A percentile compares a stretch with the other conserved stretches of the same genome.
These are phyloP conservation scores for Crioceris asparagi DNA, from an alignment of 2,888 invertebrate species.

Conservation along the genomic window DNA sequence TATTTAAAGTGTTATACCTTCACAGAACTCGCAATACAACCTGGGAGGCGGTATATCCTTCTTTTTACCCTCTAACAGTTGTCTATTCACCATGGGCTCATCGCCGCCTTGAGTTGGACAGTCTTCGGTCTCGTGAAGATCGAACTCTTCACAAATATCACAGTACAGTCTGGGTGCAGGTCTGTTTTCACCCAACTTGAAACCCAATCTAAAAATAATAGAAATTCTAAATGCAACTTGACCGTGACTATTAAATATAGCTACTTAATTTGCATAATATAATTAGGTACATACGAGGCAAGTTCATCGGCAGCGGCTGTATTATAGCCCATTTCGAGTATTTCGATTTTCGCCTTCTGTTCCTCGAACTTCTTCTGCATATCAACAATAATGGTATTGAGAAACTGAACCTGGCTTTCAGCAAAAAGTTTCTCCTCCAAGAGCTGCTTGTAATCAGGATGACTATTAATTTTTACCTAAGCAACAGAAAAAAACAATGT, in stretches of 20 bases:
- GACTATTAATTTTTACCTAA: slow-evolving; percentile 17
- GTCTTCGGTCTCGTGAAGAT: slow-evolving; percentile 94
- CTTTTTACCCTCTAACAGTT: slow-evolving; percentile 21
- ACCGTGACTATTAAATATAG: too few relatives aligned
- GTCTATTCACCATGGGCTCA: slow-evolving; percentile 31
- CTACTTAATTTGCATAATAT: background rate
- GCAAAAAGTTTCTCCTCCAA: slow-evolving; percentile 52
- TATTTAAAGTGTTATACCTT: too few relatives aligned
- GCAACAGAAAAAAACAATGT: slow-evolving; percentile 12
- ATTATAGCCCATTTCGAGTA: slow-evolving; percentile 57
- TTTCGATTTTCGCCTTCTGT: slow-evolving; percentile 65
- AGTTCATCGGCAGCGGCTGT: slow-evolving; percentile 34
- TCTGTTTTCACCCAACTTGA: slow-evolving; percentile 18
- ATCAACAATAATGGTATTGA: slow-evolving; percentile 94
- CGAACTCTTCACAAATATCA: slow-evolving; percentile 96
- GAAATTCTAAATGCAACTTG: too few relatives aligned
- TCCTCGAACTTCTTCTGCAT: slow-evolving; percentile 89
- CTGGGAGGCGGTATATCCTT: slow-evolving; percentile 43
- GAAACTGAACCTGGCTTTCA: slow-evolving; percentile 73
- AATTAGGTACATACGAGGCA: slow-evolving; percentile 36
- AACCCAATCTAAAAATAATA: slow-evolving; percentile 31
- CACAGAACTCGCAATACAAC: slow-evolving; percentile 88
- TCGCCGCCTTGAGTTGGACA: slow-evolving; percentile 76
- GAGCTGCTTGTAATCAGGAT: slow-evolving; percentile 33
- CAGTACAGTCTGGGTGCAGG: slow-evolving; percentile 78